Evolutionary conservation across 2,888 invertebrate species (phyloP), one percentile per base, ranked within the genome.

Genomic region (Agrypnus murinus): DNA sequence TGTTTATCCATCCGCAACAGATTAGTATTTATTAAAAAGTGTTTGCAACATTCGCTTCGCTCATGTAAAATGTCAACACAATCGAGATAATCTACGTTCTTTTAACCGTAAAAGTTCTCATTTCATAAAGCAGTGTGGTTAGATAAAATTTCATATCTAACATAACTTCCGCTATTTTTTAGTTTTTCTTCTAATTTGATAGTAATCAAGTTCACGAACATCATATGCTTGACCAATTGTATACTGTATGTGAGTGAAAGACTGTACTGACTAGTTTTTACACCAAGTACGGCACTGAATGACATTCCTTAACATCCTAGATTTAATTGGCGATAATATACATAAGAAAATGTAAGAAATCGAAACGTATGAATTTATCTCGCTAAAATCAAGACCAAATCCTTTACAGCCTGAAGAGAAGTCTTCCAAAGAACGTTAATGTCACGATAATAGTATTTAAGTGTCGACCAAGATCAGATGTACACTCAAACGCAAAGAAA

Each of bases 391-490:
- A 12, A 36, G 34, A 17, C 31, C 17, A 62, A 53, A 55, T 57
- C 38, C 14, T 17, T 48, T 12, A 38, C 50, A 38, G 50, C 40
- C 19, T 53, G 38, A 48, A 46, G 50, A 19, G 36, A 50, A 17
- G 14, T 53, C 38, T n/a, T n/a, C 25, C 15, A 55, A 15, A 31
- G 32, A 64, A 55, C 32, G 43, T 55, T 36, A 55, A 32, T 55
- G 64, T 64, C 64, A 43, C 40, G 40, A 43, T 64, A 55, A 53
- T 64, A 38, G 53, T 40, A 43, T 40, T 19, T 53, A 31, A 64
- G 43, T 64, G 64, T 64, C 64, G 50, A 40, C 43, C 25, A 12
- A 14, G 50, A 14, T 50, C 50, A 63, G 36, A 19, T 63, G 38
- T 25, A 1, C 38, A 12, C 19, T 15, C 31, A 63, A 50, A 63